Evolutionary conservation across 2,888 invertebrate genomes (phyloP).

Genomic region (Cheilosia scutellata): DNA sequence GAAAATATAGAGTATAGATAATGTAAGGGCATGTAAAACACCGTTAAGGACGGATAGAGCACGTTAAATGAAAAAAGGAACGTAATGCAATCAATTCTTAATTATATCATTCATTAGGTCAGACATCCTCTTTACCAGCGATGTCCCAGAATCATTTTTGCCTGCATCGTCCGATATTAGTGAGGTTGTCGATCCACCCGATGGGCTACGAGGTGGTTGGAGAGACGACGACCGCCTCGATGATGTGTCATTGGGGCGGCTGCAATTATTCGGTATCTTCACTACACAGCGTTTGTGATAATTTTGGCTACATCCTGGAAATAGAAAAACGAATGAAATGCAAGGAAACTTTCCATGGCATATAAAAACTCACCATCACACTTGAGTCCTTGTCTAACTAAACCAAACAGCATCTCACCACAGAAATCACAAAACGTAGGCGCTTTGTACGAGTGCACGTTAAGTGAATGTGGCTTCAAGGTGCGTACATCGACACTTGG

Average conservation of each 20-base stretch:
- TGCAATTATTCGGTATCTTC: slow-evolving; percentile 99
- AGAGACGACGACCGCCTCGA: slow-evolving; percentile 84
- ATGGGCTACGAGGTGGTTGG: slow-evolving; percentile 88
- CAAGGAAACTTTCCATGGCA: neutral
- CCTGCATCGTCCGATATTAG: slow-evolving; percentile 86
- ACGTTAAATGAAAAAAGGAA: slow-evolving; percentile 1
- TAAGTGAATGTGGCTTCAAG: slow-evolving; percentile 94
- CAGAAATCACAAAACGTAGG: slow-evolving; percentile 99
- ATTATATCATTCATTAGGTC: slow-evolving; percentile 86
- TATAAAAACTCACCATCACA: slow-evolving; percentile 92
- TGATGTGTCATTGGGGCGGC: slow-evolving; percentile 84
- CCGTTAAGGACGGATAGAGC: slow-evolving; percentile 27
- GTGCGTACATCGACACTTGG: slow-evolving; percentile 86
- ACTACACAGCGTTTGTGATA: slow-evolving; percentile 99
- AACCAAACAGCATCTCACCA: slow-evolving; percentile 99
- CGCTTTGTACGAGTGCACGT: slow-evolving; percentile 99
- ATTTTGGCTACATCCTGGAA: slow-evolving; percentile 96
- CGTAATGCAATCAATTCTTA: slow-evolving; percentile 80
- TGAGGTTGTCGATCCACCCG: slow-evolving; percentile 89
- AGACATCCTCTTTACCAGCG: slow-evolving; percentile 91
- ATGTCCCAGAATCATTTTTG: slow-evolving; percentile 84
- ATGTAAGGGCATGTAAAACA: slow-evolving; percentile 7
- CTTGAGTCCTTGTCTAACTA: slow-evolving; percentile 99
- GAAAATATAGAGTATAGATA: neutral
- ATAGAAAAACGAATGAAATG: slow-evolving; percentile 39